Base-by-base conservation (phyloP, 2,113 vertebrate species). In the Festucalex cinctus region DNA sequence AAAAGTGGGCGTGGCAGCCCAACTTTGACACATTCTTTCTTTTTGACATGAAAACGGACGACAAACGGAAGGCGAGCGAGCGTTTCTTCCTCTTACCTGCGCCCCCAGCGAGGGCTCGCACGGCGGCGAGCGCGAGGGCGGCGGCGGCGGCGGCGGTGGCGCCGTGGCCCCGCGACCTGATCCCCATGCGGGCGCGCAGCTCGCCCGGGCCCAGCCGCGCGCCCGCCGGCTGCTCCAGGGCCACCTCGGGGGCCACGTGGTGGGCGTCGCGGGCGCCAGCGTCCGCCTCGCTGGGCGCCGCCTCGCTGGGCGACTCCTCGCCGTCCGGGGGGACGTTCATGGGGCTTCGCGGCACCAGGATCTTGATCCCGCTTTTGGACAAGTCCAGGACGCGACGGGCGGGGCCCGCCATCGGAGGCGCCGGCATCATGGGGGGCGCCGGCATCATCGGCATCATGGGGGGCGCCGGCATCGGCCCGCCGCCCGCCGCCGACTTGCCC, bases 291-390 rank as follows among this genome's bases (percentile, higher is more conserved):
- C 94, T 93, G 78, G 94, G 95, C 0, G 94, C 92, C 59, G 93
- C 94, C 86, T 96, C 95, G 0, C 90, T 95, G 36, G 93, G 94
- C 57, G 94, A 96, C 70, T 94, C 92, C 60, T 98, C 95, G 0
- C 94, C 88, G n/a, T 95, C 84, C 63, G 90, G 93, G 59, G 92
- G 93, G 80, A 89, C 93, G 83, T 94, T 96, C 89, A 98, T 92
- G 5, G 96, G 97, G 78, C 95, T 99, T 88, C 95, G 97, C 35
- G 97, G 97, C 78, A 99, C 96, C 46, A 99, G 91, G 65, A 99
- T 98, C 92, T 99, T 99, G 73, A 99, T 99, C 56, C 96, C 95
- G 19, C 93, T 94, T 82, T 94, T 95, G 43, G 93, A 86, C 43
- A 99, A 92, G 88, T 99, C 96, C 93, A 99, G 90, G 35, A 93